These are phyloP conservation scores for Pachyramphus minor DNA, from an alignment of 2,113 vertebrate species.

Conservation along the genomic window DNA sequence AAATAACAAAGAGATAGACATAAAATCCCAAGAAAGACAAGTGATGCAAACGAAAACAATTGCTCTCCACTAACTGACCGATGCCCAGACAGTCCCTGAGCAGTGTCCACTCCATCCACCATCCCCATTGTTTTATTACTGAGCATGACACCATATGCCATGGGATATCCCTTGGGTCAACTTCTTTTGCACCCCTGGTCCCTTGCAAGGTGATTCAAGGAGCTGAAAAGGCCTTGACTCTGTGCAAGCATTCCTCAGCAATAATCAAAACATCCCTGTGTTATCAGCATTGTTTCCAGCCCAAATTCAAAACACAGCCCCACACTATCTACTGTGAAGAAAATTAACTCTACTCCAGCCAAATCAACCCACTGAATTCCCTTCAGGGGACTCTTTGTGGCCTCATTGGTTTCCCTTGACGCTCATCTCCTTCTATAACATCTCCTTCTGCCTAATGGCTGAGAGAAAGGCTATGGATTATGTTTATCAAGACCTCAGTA, in stretches of 20 bases:
- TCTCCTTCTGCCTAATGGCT: neutral
- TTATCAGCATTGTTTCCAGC: neutral
- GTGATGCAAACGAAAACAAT: neutral
- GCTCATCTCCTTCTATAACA: neutral
- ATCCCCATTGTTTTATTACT: too few relatives aligned
- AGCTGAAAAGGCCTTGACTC: too few relatives aligned
- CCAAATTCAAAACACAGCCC: neutral
- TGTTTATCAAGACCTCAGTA: neutral
- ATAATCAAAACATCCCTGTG: too few relatives aligned
- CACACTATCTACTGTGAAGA: neutral
- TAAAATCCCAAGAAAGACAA: neutral
- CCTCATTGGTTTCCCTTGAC: neutral
- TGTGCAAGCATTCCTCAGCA: too few relatives aligned
- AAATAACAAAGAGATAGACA: neutral
- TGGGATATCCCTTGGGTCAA: too few relatives aligned
- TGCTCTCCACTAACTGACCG: neutral
- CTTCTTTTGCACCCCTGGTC: too few relatives aligned
- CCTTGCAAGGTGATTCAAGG: too few relatives aligned
- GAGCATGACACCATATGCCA: too few relatives aligned
- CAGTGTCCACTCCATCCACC: too few relatives aligned
- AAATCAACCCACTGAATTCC: neutral
- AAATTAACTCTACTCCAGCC: neutral
- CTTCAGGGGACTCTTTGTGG: neutral
- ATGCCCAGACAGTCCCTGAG: neutral
- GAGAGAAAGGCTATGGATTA: neutral